These are phyloP conservation scores for Philopotamus ludificatus DNA, from an alignment of 1,140 invertebrate genomes.

Conservation along the genomic window DNA sequence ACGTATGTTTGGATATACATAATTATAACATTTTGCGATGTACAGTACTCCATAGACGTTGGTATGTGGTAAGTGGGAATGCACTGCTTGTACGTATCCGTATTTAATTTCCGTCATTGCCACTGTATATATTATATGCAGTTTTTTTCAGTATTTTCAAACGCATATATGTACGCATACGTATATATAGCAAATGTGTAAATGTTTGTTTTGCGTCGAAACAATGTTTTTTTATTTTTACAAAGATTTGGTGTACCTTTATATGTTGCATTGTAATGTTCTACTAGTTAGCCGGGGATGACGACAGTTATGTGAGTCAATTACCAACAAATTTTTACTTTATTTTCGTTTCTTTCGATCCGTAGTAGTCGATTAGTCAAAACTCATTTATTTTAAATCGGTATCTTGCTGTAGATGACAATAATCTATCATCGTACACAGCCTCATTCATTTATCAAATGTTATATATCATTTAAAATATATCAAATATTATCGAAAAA, in stretches of 20 bases:
- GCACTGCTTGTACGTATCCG: background rate
- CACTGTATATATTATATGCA: background rate
- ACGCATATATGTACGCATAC: constrained; percentile 14
- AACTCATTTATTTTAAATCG: background rate
- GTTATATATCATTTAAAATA: background rate
- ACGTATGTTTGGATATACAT: too few species aligned
- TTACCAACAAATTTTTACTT: constrained; percentile 29
- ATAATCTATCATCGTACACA: constrained; percentile 11
- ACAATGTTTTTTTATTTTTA: constrained; percentile 5
- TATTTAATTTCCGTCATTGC: background rate
- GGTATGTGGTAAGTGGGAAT: background rate
- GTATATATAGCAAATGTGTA: too few species aligned
- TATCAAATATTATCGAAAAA: background rate
- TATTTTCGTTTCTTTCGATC: constrained; percentile 12
- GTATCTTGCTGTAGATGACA: constrained; percentile 2
- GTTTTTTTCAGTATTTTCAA: constrained; percentile 7
- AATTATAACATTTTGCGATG: too few species aligned
- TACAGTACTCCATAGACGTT: too few species aligned
- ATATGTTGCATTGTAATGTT: constrained; percentile 38
- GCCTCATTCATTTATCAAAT: constrained; percentile 19
- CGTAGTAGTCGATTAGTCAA: background rate
- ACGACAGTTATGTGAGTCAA: constrained; percentile 37
- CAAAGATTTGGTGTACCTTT: background rate
- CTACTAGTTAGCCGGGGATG: constrained; percentile 37
- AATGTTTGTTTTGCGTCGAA: too few species aligned